A percentile compares a stretch with the other conserved stretches of the same genome.
These are phyloP conservation scores for Melanotaenia boesemani DNA, from an alignment of 2,797 vertebrate species.

Conservation along the genomic window DNA sequence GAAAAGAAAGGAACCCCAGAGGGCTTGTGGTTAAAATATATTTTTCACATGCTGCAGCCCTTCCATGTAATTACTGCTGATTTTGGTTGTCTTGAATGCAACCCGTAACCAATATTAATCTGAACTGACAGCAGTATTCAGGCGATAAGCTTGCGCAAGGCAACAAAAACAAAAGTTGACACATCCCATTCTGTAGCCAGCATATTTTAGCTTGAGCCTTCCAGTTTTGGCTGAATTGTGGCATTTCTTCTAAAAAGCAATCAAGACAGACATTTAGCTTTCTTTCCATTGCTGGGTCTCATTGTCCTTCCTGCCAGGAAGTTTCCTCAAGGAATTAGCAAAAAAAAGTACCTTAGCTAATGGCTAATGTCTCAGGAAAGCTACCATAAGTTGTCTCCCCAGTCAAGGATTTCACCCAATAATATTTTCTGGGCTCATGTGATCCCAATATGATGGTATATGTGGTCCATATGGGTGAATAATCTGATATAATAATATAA, in stretches of 20 bases:
- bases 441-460: background rate
- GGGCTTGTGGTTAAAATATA: conserved; percentile 37
- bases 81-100: conserved; percentile 36
- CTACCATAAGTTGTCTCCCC: conserved; percentile 18
- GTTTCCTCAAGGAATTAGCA: conserved; percentile 43
- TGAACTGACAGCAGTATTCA: conserved; percentile 42
- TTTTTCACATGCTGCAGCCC: conserved; percentile 16
- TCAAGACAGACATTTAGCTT: conserved; percentile 38
- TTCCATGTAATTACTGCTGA: conserved; percentile 40
- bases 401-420: conserved; percentile 21
- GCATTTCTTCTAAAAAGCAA: conserved; percentile 46
- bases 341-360: conserved; percentile 30
- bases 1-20: conserved; percentile 7
- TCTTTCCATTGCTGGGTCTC: conserved; percentile 34
- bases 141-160: conserved; percentile 20
- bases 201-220: conserved; percentile 38
- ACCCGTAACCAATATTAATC: conserved; percentile 36
- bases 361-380: conserved; percentile 29
- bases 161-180: conserved; percentile 37
- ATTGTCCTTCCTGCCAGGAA: conserved; percentile 52
- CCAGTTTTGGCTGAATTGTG: conserved; percentile 40
- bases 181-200: conserved; percentile 42
- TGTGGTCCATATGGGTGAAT: background rate
- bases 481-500: too few relatives aligned
- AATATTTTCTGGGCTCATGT: conserved; percentile 2